A percentile compares a stretch with the other conserved stretches of the same genome.
These are phyloP conservation scores for Congeria kusceri DNA, from an alignment of 2,888 invertebrate genomes.

Conservation along the genomic window DNA sequence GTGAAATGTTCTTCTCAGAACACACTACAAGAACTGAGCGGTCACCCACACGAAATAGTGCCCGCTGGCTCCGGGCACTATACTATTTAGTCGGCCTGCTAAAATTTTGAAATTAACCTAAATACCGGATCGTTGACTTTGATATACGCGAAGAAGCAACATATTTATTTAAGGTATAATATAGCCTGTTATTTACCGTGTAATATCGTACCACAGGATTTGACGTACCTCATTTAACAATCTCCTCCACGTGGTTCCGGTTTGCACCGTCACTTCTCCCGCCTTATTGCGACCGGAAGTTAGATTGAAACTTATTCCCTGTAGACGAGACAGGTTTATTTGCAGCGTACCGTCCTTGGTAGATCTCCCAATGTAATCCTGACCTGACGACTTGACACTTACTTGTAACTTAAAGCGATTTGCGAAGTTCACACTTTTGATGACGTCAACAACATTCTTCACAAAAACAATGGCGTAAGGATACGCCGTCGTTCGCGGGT, in stretches of 20 bases:
- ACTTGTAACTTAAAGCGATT: slow-evolving; percentile 17
- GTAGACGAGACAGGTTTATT: slow-evolving; percentile 29
- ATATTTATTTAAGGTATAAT: no score
- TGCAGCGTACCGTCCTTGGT: slow-evolving; percentile 33
- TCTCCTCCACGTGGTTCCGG: slow-evolving; percentile 55
- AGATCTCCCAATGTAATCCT: slow-evolving; percentile 43
- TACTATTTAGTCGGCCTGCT: no score
- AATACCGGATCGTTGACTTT: no score
- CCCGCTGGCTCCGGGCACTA: no score
- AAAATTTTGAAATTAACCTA: no score
- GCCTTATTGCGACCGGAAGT: slow-evolving; percentile 48
- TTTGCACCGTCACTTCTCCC: slow-evolving; percentile 61
- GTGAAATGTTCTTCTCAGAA: no score
- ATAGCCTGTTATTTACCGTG: no score
- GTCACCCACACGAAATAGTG: no score
- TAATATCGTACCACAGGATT: no score
- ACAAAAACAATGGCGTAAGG: slow-evolving; percentile 27
- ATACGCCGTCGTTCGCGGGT: slow-evolving; percentile 7
- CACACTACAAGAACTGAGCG: no score
- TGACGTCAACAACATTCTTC: slow-evolving; percentile 17
- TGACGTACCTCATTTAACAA: slow-evolving; percentile 59
- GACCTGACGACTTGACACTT: slow-evolving; percentile 36
- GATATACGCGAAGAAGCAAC: no score
- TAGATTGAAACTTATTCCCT: slow-evolving; percentile 25
- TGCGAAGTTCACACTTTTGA: slow-evolving; percentile 22